Conservation (phyloP, 2,888 invertebrate species). For the Chalcosyrphus nemorum region DNA sequence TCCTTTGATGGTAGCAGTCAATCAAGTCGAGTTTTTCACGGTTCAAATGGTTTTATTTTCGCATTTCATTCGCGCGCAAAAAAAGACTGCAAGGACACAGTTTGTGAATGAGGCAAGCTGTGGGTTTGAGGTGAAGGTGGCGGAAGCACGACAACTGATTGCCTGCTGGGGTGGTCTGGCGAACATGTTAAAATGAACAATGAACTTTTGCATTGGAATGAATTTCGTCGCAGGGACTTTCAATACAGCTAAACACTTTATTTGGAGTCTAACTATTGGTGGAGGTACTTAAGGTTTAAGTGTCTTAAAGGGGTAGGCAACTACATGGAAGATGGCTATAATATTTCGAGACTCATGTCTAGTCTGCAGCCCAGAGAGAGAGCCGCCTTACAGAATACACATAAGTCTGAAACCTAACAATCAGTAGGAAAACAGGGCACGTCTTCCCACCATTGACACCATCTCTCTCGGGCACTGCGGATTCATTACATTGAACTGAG, state of each 20-base stretch:
- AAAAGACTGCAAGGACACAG: constrained; percentile 18
- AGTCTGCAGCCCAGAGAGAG: too few species aligned
- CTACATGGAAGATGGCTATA: too few species aligned
- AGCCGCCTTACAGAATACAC: too few species aligned
- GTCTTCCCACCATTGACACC: too few species aligned
- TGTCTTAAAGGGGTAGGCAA: not conserved
- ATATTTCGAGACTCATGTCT: too few species aligned
- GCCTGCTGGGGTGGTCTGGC: constrained; percentile 21
- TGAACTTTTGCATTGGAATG: constrained; percentile 30
- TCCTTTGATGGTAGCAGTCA: constrained; percentile 71
- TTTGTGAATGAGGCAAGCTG: not conserved
- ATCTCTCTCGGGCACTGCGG: too few species aligned
- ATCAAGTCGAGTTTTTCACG: constrained; percentile 72
- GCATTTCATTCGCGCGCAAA: constrained; percentile 43
- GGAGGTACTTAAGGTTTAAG: not conserved
- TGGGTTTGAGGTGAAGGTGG: constrained; percentile 13
- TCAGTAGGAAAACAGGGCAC: too few species aligned
- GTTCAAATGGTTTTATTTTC: constrained; percentile 67
- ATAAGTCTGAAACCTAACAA: too few species aligned
- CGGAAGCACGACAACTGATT: constrained; percentile 66
- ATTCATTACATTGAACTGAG: too few species aligned
- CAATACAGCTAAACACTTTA: not conserved
- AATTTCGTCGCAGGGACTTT: constrained; percentile 10
- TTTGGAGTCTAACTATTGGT: not conserved
- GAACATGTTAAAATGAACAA: constrained; percentile 43